phyloP scores from a whole-genome alignment of 2,113 vertebrate species.

The Cyphomyrus plagiostoma region DNA sequence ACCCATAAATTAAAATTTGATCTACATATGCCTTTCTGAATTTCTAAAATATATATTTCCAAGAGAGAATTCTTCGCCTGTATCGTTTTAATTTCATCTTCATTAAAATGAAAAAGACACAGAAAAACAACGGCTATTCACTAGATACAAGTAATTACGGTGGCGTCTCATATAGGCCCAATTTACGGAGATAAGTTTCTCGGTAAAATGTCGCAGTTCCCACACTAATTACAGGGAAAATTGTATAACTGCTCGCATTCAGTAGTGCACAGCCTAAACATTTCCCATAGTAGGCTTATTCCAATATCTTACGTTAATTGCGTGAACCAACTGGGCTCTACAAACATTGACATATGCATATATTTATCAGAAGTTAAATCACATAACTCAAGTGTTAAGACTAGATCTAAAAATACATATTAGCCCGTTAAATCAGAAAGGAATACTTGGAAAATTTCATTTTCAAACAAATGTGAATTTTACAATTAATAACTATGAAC shows the following conservation, averaged over 20 bases:
- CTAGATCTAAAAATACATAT: neutral
- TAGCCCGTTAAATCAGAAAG: neutral
- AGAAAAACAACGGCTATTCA: neutral
- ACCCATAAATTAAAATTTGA: neutral
- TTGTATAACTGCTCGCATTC: neutral
- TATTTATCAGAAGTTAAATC: neutral
- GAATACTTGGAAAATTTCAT: neutral
- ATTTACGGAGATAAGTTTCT: neutral
- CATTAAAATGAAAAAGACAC: neutral
- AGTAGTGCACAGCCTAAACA: neutral
- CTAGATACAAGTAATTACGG: neutral
- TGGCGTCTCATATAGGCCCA: neutral
- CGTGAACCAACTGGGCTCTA: neutral
- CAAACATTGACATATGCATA: neutral
- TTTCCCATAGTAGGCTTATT: neutral
- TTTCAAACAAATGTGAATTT: neutral
- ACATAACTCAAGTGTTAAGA: neutral
- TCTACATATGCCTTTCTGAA: neutral
- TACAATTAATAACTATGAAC: neutral
- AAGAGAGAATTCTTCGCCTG: neutral
- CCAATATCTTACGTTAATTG: neutral
- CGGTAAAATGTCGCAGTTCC: neutral
- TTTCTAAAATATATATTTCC: neutral
- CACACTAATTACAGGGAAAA: neutral
- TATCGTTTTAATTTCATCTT: neutral